Percentiles rank a stretch among this genome's conserved stretches.
These are phyloP conservation scores for Brachypteracias leptosomus DNA, from an alignment of 2,113 vertebrate genomes.

Conservation along the genomic window DNA sequence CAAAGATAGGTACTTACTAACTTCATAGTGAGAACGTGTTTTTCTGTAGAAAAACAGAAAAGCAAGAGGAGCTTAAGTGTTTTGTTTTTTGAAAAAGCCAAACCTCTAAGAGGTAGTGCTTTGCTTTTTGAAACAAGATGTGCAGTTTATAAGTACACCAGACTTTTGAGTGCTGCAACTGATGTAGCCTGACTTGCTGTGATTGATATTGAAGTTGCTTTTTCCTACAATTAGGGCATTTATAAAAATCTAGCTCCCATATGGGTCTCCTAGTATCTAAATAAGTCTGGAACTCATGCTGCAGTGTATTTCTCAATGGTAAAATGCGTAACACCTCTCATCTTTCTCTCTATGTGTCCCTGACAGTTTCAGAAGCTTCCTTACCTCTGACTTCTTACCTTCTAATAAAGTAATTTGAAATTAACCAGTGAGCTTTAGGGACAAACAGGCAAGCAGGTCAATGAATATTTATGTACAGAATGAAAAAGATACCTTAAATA, in stretches of 20 bases:
- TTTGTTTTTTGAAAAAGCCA: not conserved
- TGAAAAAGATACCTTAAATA: not conserved
- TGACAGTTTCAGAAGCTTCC: not conserved
- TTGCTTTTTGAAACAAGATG: not conserved
- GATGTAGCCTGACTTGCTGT: conserved; percentile 9
- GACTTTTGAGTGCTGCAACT: not conserved
- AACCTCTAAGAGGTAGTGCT: not conserved
- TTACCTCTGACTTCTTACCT: not conserved
- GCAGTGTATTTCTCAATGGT: not conserved
- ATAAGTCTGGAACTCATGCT: not conserved
- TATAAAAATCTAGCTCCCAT: conserved; percentile 21
- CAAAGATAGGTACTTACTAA: not conserved
- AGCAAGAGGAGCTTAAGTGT: not conserved
- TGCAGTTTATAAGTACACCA: not conserved
- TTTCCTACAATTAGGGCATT: conserved; percentile 3
- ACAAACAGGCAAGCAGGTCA: not conserved
- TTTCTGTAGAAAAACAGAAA: not conserved
- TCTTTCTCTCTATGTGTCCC: not conserved
- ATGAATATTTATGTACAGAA: not conserved
- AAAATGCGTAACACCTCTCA: not conserved
- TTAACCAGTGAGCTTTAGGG: not conserved
- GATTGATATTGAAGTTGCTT: conserved; percentile 28
- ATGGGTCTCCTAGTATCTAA: not conserved
- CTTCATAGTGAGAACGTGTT: not conserved
- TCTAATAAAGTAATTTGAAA: not conserved